Evolutionary conservation across 2,888 invertebrate species (phyloP).

Genomic region (Stomorhina lunata): DNA sequence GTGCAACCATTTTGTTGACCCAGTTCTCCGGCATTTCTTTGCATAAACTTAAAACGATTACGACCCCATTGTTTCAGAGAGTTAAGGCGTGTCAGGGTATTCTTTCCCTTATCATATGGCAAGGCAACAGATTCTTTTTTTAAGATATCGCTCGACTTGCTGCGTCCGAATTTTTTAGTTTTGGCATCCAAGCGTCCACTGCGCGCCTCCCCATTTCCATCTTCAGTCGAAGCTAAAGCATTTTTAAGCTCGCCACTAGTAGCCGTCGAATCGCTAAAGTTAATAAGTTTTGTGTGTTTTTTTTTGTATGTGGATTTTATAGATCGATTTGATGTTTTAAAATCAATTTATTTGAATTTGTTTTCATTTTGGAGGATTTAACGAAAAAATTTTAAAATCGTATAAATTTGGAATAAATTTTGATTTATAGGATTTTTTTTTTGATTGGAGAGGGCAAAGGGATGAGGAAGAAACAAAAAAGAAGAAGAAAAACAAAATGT

Average conservation of each 20-base stretch:
- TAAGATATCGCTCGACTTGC: conserved; percentile 88
- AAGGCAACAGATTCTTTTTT: conserved; percentile 81
- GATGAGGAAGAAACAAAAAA: conserved; percentile 57
- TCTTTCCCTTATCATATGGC: conserved; percentile 79
- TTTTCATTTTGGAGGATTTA: conserved; percentile 46
- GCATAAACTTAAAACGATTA: conserved; percentile 87
- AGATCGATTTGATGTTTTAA: conserved; percentile 40
- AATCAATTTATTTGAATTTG: conserved; percentile 38
- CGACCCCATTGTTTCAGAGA: conserved; percentile 92
- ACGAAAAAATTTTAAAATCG: conserved; percentile 48
- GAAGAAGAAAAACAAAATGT: conserved; percentile 61
- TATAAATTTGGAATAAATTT: conserved; percentile 52
- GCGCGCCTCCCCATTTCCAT: conserved; percentile 59
- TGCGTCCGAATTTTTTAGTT: conserved; percentile 82
- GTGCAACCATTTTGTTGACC: conserved; percentile 75
- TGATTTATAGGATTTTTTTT: conserved; percentile 25
- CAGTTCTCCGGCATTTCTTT: conserved; percentile 81
- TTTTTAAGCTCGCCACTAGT: conserved; percentile 69
- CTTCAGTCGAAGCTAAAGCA: conserved; percentile 67
- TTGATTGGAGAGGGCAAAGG: neutral
- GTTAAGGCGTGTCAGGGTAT: conserved; percentile 84
- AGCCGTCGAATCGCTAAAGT: conserved; percentile 71
- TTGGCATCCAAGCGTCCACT: conserved; percentile 69
- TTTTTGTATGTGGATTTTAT: conserved; percentile 12
- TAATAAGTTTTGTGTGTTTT: conserved; percentile 65